Conservation (phyloP, 2,113 vertebrate species). For the Heliornis fulica region DNA sequence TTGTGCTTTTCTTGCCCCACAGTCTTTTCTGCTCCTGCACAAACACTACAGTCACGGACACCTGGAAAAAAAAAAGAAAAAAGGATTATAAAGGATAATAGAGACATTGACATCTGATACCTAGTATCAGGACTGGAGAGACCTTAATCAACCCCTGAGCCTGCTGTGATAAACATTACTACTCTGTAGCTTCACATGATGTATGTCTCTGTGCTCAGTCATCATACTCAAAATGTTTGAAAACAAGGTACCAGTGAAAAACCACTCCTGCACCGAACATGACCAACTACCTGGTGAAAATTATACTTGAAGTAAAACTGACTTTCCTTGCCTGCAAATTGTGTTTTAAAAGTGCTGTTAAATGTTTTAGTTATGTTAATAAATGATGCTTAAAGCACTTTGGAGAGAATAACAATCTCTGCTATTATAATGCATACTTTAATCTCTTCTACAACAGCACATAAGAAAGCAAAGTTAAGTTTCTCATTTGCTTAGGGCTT, state of each 20-base stretch:
- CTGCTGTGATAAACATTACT: background rate
- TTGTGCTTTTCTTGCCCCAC: background rate
- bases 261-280: background rate
- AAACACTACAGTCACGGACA: background rate
- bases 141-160: background rate
- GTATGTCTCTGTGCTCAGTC: background rate
- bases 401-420: background rate
- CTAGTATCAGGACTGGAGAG: background rate
- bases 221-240: background rate
- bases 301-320: background rate
- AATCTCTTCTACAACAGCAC: background rate
- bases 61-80: too few species aligned
- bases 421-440: background rate
- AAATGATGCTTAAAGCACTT: conserved; percentile 9
- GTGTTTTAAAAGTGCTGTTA: background rate
- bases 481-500: conserved; percentile 2
- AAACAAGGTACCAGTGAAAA: background rate
- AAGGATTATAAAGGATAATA: background rate
- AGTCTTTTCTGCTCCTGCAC: background rate
- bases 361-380: background rate
- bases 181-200: background rate
- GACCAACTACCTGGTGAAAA: background rate
- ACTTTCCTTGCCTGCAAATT: background rate
- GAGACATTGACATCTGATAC: background rate
- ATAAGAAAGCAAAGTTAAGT: background rate